Base-by-base conservation (phyloP, 1,140 invertebrate genomes). In the Dendrolimus kikuchii region DNA sequence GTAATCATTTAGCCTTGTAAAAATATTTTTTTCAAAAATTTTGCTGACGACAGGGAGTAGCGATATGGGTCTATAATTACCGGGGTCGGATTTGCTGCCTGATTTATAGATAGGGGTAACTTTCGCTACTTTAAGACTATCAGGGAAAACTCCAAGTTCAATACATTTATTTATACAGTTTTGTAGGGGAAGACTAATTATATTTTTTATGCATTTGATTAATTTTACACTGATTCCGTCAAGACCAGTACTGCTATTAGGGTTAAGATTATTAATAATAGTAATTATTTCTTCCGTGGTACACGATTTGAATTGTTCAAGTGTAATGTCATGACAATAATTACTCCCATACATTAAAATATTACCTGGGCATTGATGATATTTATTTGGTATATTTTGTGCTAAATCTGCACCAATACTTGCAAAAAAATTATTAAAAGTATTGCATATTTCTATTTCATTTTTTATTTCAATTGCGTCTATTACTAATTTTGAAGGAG, bases 371-470 rank as follows among this genome's bases (percentile, higher is more conserved):
- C 41, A 9, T 9, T 7, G 38, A 36, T 54, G 52, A 54, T 54
- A 54, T 38, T 3, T 48, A 8, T 38, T 10, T 5, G 40, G 46
- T 48, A 56, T 51, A 48, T 54, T n/a, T 6, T 54, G 47, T 3
- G 52, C 52, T 42, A 54, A 38, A 40, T 48, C 46, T 5, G 6
- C 4, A 9, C 52, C 52, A 40, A 54, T 48, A 7, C 46, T 40
- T 38, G 52, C 47, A 36, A 68, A 64, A 42, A 58, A 64, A 8
- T 5, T 40, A 23, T 68, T 68, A 57, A 68, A 64, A 8, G 9
- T 7, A 38, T 64, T 10, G 53, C 65, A 67, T 9, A 68, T 62
- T 38, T 40, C 40, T 36, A 44, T 48, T 7, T 46, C 51, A 6
- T 64, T 52, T 6, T 51, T 59, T 2, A 67, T 55, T 6, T 45